These are phyloP conservation scores for Drosophila formosana DNA, from an alignment of 2,888 invertebrate genomes.

Conservation along the genomic window DNA sequence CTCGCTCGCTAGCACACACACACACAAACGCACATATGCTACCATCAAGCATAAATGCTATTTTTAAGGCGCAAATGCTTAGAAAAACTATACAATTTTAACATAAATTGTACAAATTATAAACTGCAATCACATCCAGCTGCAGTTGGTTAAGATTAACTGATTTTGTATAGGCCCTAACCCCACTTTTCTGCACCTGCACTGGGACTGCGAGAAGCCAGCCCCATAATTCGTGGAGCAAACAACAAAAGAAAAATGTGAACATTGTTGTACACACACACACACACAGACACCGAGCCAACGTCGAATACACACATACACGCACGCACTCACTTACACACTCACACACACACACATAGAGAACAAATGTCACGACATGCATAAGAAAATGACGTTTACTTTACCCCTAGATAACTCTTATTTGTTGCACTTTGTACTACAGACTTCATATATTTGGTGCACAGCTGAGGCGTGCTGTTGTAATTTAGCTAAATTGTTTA, in stretches of 20 bases:
- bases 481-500: slow-evolving; percentile 54
- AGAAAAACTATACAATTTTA: background rate
- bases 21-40: slow-evolving; percentile 15
- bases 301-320: slow-evolving; percentile 46
- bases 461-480: slow-evolving; percentile 31
- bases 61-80: slow-evolving; percentile 23
- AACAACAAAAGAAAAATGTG: slow-evolving; percentile 76
- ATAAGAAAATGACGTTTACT: slow-evolving; percentile 59
- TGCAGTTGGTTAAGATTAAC: slow-evolving; percentile 21
- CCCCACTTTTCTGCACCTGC: slow-evolving; percentile 80
- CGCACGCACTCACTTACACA: slow-evolving; percentile 33
- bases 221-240: slow-evolving; percentile 75
- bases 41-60: slow-evolving; percentile 39
- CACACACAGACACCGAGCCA: slow-evolving; percentile 41
- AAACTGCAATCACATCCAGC: background rate
- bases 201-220: slow-evolving; percentile 56
- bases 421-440: slow-evolving; percentile 47
- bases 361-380: slow-evolving; percentile 79
- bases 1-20: slow-evolving; percentile 12
- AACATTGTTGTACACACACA: slow-evolving; percentile 76
- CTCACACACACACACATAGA: slow-evolving; percentile 63
- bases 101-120: background rate
- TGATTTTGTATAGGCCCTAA: slow-evolving; percentile 56
- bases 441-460: slow-evolving; percentile 20
- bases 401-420: slow-evolving; percentile 37